phyloP scores from a whole-genome alignment of 92 coral and sea anemone genomes.

The Bergia sp. region DNA sequence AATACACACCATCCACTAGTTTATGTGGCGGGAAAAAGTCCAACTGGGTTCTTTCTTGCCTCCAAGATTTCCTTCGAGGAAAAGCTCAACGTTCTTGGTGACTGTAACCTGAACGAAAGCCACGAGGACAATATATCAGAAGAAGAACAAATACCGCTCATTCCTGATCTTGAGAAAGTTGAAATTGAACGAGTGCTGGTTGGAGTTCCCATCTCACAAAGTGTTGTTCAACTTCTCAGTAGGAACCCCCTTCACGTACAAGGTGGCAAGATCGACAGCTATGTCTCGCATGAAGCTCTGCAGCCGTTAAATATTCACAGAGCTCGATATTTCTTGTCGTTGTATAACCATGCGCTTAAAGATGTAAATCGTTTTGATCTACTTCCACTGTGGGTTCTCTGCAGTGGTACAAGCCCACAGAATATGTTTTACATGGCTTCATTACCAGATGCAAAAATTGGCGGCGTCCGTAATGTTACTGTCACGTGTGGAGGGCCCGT shows the following conservation, averaged over 20 bases:
- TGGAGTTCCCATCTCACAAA: slow-evolving; percentile 91
- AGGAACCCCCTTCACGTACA: slow-evolving; percentile 67
- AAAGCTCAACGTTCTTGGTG: slow-evolving; percentile 11
- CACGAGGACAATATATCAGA: slow-evolving; percentile 45
- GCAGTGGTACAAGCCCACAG: slow-evolving; percentile 68
- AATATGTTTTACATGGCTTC: slow-evolving; percentile 66
- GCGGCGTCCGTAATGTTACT: slow-evolving; percentile 57
- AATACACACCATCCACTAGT: slow-evolving; percentile 75
- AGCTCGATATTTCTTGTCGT: slow-evolving; percentile 79
- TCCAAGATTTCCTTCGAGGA: slow-evolving; percentile 58
- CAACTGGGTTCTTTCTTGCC: slow-evolving; percentile 70
- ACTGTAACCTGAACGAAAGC: neutral
- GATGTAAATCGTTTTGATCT: slow-evolving; percentile 27
- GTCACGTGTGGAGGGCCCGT: slow-evolving; percentile 59
- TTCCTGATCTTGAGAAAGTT: slow-evolving; percentile 51
- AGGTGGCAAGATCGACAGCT: slow-evolving; percentile 61
- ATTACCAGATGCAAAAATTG: slow-evolving; percentile 51
- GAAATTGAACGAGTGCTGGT: slow-evolving; percentile 83
- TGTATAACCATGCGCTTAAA: slow-evolving; percentile 76
- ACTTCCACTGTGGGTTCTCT: slow-evolving; percentile 74
- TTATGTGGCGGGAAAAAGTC: slow-evolving; percentile 72
- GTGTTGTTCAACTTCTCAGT: slow-evolving; percentile 65
- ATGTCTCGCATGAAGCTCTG: slow-evolving; percentile 47
- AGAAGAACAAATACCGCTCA: neutral
- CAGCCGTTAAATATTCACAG: slow-evolving; percentile 55